Percentiles rank a stretch among this genome's conserved stretches.
These are phyloP conservation scores for Drosophila pectinifera DNA, from an alignment of 1,140 invertebrate species.

Conservation along the genomic window DNA sequence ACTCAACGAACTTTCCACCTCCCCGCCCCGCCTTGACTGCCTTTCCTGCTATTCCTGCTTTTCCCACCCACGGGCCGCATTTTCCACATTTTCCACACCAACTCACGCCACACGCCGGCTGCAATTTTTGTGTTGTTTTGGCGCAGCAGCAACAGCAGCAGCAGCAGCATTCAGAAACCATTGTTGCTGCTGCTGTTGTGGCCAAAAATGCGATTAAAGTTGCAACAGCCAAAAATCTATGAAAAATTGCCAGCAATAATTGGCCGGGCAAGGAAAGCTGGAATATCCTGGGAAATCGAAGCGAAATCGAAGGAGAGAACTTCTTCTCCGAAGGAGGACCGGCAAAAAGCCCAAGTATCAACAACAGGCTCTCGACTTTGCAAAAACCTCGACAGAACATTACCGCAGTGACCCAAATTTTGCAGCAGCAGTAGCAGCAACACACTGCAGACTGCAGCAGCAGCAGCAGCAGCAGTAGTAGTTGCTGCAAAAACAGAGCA, in stretches of 20 bases:
- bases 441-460: slow-evolving; percentile 28
- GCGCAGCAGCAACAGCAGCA: too few species aligned
- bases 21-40: too few species aligned
- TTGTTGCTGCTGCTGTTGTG: slow-evolving; percentile 27
- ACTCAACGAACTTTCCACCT: slow-evolving; percentile 9
- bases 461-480: slow-evolving; percentile 4
- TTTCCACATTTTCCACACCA: slow-evolving; percentile 13
- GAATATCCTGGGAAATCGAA: slow-evolving; percentile 25
- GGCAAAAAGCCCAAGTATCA: slow-evolving; percentile 27
- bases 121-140: slow-evolving; percentile 8
- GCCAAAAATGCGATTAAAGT: slow-evolving; percentile 47
- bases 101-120: not conserved
- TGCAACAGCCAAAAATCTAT: slow-evolving; percentile 31
- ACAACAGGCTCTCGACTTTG: slow-evolving; percentile 23
- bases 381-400: slow-evolving; percentile 71
- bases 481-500: slow-evolving; percentile 21
- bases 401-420: slow-evolving; percentile 80
- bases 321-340: not conserved
- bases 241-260: slow-evolving; percentile 44
- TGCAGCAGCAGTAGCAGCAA: slow-evolving; percentile 6
- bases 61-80: not conserved
- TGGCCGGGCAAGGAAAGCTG: slow-evolving; percentile 6
- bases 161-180: too few species aligned
- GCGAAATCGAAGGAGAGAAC: slow-evolving; percentile 34
- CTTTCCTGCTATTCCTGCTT: too few species aligned